These are phyloP conservation scores for Acropternis orthonyx DNA, from an alignment of 2,797 vertebrate species.

Conservation along the genomic window DNA sequence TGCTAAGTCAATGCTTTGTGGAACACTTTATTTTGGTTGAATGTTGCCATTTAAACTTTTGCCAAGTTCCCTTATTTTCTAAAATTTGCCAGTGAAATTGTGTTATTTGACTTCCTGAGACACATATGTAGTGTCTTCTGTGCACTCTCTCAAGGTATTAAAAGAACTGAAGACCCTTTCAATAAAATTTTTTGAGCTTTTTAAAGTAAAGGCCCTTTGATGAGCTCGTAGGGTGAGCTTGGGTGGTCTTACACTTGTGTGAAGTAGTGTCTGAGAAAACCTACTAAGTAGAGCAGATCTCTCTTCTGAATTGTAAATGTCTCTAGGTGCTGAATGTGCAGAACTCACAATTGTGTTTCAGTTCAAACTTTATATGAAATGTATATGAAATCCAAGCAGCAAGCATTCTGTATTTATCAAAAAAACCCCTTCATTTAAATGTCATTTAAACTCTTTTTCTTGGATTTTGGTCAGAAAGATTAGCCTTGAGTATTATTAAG, in stretches of 20 bases:
- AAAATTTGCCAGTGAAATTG: neutral
- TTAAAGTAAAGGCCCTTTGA: neutral
- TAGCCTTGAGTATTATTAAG: constrained; percentile 7
- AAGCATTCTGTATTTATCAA: neutral
- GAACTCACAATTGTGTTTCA: neutral
- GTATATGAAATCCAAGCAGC: neutral
- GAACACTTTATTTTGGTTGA: neutral
- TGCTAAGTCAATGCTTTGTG: neutral
- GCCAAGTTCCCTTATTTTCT: neutral
- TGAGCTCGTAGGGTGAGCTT: neutral
- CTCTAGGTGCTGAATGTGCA: neutral
- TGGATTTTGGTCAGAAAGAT: neutral
- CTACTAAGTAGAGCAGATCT: neutral
- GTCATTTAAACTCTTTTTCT: neutral
- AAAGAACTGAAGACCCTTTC: neutral
- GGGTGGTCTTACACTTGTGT: neutral
- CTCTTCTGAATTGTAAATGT: neutral
- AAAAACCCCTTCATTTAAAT: neutral
- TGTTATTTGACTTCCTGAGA: neutral
- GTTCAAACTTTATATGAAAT: neutral
- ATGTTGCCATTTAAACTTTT: neutral
- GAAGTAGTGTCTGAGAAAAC: neutral
- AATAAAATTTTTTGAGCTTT: neutral
- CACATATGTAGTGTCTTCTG: neutral
- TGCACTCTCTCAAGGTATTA: neutral